phyloP scores from a whole-genome alignment of 2,113 vertebrate species.

The Anguilla rostrata region DNA sequence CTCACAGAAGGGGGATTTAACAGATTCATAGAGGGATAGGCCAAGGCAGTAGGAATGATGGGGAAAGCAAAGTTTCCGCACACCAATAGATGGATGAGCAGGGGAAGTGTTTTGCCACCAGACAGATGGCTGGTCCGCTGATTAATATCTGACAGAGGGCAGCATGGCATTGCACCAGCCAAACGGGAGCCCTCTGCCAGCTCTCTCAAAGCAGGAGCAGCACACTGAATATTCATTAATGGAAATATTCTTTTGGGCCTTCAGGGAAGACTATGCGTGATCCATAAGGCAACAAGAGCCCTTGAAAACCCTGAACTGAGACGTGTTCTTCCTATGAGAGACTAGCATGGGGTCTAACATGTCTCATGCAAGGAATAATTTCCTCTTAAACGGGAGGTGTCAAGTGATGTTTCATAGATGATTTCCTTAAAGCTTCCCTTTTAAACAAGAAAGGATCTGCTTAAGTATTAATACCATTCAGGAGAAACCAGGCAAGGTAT shows the following conservation, averaged over 20 bases:
- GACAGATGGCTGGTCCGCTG: constrained; percentile 62
- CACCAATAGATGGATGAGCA: constrained; percentile 18
- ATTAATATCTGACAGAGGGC: constrained; percentile 51
- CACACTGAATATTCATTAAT: constrained; percentile 42
- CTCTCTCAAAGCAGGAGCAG: constrained; percentile 38
- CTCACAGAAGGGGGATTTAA: background rate
- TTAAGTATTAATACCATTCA: background rate
- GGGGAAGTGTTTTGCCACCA: constrained; percentile 41
- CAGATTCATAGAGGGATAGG: constrained; percentile 11
- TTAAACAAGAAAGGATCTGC: background rate
- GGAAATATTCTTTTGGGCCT: constrained; percentile 45
- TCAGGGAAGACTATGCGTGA: constrained; percentile 32
- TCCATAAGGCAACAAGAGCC: constrained; percentile 19
- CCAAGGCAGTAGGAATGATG: background rate
- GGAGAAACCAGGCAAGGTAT: background rate
- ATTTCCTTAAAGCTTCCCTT: background rate
- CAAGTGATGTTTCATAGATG: background rate
- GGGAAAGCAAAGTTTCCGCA: constrained; percentile 38
- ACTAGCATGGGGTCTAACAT: no score
- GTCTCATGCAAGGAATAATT: no score
- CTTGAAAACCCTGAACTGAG: background rate
- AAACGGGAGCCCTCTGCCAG: constrained; percentile 35
- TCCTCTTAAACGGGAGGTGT: background rate
- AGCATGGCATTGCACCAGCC: constrained; percentile 42
- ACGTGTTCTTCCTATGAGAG: constrained; percentile 13